A percentile compares a stretch with the other conserved stretches of the same genome.
phyloP scores from a whole-genome alignment of 2,888 invertebrate species.

The Sipha maydis region DNA sequence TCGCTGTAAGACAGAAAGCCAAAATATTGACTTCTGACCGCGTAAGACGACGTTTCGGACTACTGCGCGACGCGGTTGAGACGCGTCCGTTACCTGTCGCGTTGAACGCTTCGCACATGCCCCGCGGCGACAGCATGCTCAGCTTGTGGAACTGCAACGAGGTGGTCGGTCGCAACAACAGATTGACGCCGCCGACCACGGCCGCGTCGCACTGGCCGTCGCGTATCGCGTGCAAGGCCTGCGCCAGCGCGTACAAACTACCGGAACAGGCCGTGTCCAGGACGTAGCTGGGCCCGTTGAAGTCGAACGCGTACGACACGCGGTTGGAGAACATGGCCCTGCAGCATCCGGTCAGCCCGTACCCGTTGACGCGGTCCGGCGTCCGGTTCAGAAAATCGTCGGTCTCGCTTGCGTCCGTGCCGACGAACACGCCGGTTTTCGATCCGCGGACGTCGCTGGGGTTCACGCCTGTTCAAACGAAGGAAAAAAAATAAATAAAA shows the following conservation, averaged over 20 bases:
- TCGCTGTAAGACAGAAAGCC: too few species aligned
- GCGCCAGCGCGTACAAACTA: conserved; percentile 91
- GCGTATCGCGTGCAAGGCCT: conserved; percentile 83
- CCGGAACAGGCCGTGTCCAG: conserved; percentile 98
- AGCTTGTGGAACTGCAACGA: conserved; percentile 94
- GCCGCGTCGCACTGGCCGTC: conserved; percentile 93
- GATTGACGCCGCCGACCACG: conserved; percentile 89
- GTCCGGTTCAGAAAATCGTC: conserved; percentile 87
- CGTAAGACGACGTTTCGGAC: too few species aligned
- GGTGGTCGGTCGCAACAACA: conserved; percentile 88
- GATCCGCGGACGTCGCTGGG: conserved; percentile 86
- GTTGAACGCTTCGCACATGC: conserved; percentile 94
- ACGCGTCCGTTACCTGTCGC: conserved; percentile 72
- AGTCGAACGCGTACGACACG: conserved; percentile 94
- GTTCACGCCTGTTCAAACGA: conserved; percentile 73
- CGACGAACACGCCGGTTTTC: conserved; percentile 94
- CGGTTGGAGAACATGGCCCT: conserved; percentile 97
- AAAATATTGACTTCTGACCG: too few species aligned
- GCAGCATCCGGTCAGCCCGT: conserved; percentile 92
- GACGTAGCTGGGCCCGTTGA: conserved; percentile 93
- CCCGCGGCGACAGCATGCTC: conserved; percentile 90
- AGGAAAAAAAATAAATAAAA: too few species aligned
- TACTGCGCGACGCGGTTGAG: too few species aligned
- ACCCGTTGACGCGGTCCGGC: conserved; percentile 86
- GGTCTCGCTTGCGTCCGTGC: conserved; percentile 90